Base-by-base conservation (phyloP, 2,113 vertebrate genomes). In the Odocoileus hemionus region DNA sequence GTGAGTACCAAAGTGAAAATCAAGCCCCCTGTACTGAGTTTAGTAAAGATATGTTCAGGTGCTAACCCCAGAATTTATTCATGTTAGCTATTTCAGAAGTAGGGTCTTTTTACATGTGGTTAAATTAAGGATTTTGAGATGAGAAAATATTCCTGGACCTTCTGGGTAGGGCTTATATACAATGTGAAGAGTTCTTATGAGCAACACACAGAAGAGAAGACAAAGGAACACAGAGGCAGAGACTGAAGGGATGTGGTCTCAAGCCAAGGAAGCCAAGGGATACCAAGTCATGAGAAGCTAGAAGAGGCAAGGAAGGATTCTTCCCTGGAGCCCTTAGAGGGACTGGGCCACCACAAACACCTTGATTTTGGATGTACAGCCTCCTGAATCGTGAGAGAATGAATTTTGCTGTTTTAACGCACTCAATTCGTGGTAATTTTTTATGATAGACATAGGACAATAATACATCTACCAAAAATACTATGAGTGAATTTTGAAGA, bases 1-100 rank as follows among this genome's bases (percentile, higher is more conserved):
- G 70, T 6, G 2, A 86, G 80, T 58, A 76, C 10, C 5, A 92
- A 94, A 91, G 90, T 87, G 60, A 97, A 93, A 92, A 61, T 61
- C 26, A 92, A 86, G n/a, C 0, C 25, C 12, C 36, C 6, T 43
- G 1, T 14, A 54, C 6, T 87, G 39, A 2, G 3, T 45, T 47
- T 10, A 89, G 55, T 89, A 78, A 95, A 78, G 25, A 54, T 60
- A 67, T 25, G 1, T 33, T 89, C 10, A 79, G 45, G 3, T 23
- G n/a, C 6, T 89, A 45, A 70, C 4, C 21, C 33, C 36, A n/a
- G 57, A 95, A 93, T 80, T 55, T 61, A 79, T 33, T 33, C 61
- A 43, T 60, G 7, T 45, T 94, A 52, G 23, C 33, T 36, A 43
- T 89, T 57, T 93, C 64, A 43, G 39, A 50, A 58, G 87, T 78